Conservation (phyloP, 2,888 invertebrate genomes). For the Philereme transversata region DNA sequence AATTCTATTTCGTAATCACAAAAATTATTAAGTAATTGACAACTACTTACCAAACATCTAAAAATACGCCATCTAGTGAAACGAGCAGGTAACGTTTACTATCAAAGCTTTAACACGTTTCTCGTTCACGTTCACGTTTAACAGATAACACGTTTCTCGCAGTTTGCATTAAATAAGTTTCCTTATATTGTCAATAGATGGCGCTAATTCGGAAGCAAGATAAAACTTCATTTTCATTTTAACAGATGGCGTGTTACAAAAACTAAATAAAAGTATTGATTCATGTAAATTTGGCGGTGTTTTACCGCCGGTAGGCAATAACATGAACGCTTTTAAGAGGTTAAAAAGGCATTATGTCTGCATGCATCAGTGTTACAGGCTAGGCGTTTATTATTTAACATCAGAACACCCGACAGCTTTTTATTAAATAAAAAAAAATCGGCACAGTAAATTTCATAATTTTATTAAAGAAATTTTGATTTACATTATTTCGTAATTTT, state of each 20-base stretch:
- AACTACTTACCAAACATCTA: no score
- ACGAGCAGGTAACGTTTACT: neutral
- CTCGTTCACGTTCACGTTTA: no score
- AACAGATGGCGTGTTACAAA: neutral
- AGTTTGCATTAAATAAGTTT: neutral
- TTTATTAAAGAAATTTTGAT: constrained; percentile 78
- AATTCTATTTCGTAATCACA: no score
- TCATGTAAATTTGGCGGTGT: no score
- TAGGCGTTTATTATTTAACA: no score
- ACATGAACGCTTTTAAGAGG: no score
- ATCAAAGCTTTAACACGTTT: neutral
- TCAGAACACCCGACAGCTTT: no score
- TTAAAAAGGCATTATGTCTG: no score
- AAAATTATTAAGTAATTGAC: no score
- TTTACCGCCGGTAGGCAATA: no score
- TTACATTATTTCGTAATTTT: constrained; percentile 68
- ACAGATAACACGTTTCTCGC: neutral
- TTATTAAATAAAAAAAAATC: neutral
- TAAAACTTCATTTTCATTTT: neutral
- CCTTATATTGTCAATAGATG: neutral
- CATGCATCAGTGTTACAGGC: no score
- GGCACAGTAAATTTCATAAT: constrained; percentile 47
- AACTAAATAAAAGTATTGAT: neutral
- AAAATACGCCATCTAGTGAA: neutral
- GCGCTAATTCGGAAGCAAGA: neutral